Base-by-base conservation (phyloP, 2,113 vertebrate species). In the Colius striatus region DNA sequence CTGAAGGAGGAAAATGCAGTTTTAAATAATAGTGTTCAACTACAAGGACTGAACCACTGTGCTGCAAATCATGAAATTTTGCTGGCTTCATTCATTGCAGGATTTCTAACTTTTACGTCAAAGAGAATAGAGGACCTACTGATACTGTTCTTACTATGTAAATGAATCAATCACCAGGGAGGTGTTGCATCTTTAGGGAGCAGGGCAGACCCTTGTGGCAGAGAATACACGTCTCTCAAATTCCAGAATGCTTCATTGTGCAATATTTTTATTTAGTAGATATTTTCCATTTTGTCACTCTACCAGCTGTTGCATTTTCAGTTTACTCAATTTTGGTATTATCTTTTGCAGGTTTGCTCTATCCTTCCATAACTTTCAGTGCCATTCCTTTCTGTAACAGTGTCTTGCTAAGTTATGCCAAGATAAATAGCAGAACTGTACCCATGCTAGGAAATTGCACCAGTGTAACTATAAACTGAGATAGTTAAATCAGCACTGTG, bases 401-500 rank as follows among this genome's bases (percentile, higher is more conserved):
- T n/a, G n/a, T 55, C 78, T 63, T 67, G 67, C 75, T 86, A 43
- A 80, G 36, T 85, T 85, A 71, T 36, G 87, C 93, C 90, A 97
- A 95, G 65, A 73, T 58, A 91, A 95, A 96, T 71, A 91, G 67
- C 79, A 83, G 45, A 89, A 63, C 71, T 57, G 45, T 67, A 34
- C 83, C 72, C 85, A 63, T 45, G 45, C 68, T 85, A 91, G 92
- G 90, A 90, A 93, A 95, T 88, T 63, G 79, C 82, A 90, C 84
- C 88, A 90, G 73, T 63, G 87, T 91, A 93, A 67, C 90, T 71
- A 92, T 95, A 96, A 96, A 94, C 72, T 80, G 78, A 91, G 79
- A 95, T 3, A 95, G 93, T 95, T 95, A 95, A 96, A 95, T 96
- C 94, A 91, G 93, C 87, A 67, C 71, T 76, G 54, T 45, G 34